Evolutionary conservation across 2,113 vertebrate genomes (phyloP), one percentile per base, ranked within the genome.

Genomic region (Merops nubicus): DNA sequence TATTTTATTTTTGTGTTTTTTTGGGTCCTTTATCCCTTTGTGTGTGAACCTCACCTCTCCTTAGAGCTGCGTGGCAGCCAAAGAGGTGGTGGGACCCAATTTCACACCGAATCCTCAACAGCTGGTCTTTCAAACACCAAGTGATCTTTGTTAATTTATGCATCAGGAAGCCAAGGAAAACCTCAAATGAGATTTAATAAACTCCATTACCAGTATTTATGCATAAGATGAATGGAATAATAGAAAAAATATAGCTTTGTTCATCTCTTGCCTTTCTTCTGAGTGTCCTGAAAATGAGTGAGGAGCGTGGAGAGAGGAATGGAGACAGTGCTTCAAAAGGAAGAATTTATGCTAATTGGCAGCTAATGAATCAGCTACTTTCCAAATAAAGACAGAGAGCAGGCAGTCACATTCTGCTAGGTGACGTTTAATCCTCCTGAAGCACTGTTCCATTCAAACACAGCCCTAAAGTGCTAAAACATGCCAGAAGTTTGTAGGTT

Each of bases 81-180:
- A 5, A 65, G 50, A 8, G 1, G 2, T 0, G 17, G 19, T 23
- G 11, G 19, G 31, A 25, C 1, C 28, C 6, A 3, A 11, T 17
- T 18, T 47, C 48, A 5, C 3, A 0, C 0, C 1, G 1, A n/a
- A 8, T 62, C 54, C 77, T 78, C 77, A 33, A 51, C 87, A 85
- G 48, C n/a, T 73, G 5, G 54, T 60, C 64, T 42, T 31, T 11
- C 25, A 11, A 67, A 31, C 20, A n/a, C 11, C 14, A 2, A 34
- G 11, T 8, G 5, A 15, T 53, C 91, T 75, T 23, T 64, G 34
- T 31, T 54, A 23, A 36, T 69, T 82, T 23, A 47, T 23, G 57
- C 33, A 42, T 8, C 2, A 3, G 26, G 45, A 45, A 54, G 59
- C 5, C 42, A 34, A 38, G 28, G 43, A 89, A 74, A 85, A 42